These are phyloP conservation scores for Heteromyza rotundicornis DNA, from an alignment of 2,888 invertebrate species.

Conservation along the genomic window DNA sequence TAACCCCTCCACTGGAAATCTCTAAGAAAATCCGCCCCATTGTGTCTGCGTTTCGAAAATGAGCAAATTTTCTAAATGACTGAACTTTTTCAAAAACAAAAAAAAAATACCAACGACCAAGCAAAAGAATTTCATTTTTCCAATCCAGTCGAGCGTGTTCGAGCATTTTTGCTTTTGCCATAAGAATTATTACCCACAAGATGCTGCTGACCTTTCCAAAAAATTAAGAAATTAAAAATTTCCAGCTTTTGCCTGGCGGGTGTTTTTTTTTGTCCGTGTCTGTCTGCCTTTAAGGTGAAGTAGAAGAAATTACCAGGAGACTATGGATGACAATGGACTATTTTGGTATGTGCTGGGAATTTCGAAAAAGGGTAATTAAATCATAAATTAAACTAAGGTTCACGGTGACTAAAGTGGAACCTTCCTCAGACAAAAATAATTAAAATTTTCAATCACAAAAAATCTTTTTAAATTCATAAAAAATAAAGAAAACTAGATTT, in stretches of 20 bases:
- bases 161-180: conserved; percentile 6
- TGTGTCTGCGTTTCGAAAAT: conserved; percentile 36
- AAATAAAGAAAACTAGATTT: too few species aligned
- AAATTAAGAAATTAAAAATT: conserved; percentile 58
- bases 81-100: conserved; percentile 44
- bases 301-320: too few species aligned
- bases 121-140: conserved; percentile 34
- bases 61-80: conserved; percentile 57
- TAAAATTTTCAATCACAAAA: too few species aligned
- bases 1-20: too few species aligned
- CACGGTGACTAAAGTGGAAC: too few species aligned
- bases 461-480: too few species aligned
- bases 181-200: conserved; percentile 46
- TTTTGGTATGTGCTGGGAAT: background rate
- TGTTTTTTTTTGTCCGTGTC: too few species aligned
- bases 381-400: background rate
- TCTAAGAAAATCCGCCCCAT: conserved; percentile 3
- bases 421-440: background rate
- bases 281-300: too few species aligned
- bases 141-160: background rate
- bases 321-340: too few species aligned
- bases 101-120: too few species aligned
- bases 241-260: background rate
- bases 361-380: background rate
- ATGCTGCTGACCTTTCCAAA: conserved; percentile 47